A percentile compares a stretch with the other conserved stretches of the same genome.
phyloP scores from a whole-genome alignment of 1,140 invertebrate species.

The Mya arenaria region DNA sequence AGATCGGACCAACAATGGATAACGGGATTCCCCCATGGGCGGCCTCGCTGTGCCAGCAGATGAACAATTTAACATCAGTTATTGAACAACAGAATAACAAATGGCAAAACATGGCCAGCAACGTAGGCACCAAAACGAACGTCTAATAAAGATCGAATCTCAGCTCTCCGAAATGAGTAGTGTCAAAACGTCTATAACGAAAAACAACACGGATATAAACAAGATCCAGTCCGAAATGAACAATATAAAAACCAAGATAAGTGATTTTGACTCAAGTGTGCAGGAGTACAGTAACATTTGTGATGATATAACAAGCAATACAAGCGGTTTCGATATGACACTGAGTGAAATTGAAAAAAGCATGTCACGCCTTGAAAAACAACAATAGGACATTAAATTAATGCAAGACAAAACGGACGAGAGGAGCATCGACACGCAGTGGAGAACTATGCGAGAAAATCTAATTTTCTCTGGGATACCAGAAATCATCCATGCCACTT shows the following conservation, averaged over 20 bases:
- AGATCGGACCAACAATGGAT: too few relatives aligned
- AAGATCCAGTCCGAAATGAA: background rate
- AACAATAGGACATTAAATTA: background rate
- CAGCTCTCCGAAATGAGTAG: background rate
- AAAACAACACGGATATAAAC: background rate
- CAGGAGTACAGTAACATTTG: conserved; percentile 1
- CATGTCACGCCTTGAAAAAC: background rate
- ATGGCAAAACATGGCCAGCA: conserved; percentile 11
- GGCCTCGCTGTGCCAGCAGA: background rate
- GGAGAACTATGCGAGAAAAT: background rate
- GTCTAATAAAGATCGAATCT: background rate
- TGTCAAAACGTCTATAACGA: background rate
- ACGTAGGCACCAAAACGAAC: background rate
- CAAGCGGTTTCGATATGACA: background rate
- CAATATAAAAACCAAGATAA: background rate
- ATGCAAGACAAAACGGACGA: background rate
- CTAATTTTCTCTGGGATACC: background rate
- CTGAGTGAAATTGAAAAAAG: background rate
- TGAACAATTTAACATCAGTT: background rate
- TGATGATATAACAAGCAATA: background rate
- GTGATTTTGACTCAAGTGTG: background rate
- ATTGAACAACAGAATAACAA: background rate
- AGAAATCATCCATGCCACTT: background rate
- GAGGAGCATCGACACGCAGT: background rate
- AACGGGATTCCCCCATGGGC: background rate